Base-by-base conservation (phyloP, 2,113 vertebrate genomes). In the Pterocles burchelli region DNA sequence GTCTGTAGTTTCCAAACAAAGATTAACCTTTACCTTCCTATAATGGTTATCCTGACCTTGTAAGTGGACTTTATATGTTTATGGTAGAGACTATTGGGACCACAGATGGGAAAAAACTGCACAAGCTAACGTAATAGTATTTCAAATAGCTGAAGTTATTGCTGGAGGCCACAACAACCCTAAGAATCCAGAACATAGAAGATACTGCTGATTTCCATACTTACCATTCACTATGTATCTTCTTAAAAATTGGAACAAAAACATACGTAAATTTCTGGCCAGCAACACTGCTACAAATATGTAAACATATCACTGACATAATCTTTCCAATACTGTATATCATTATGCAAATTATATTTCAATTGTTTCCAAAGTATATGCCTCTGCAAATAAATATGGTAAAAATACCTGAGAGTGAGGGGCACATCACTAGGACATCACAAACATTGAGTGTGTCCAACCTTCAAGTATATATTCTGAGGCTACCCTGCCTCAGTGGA, bases 301-400 rank as follows among this genome's bases (percentile, higher is more conserved):
- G 29, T 26, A 97, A 96, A 97, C 63, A 80, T 91, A 96, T 82
- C 57, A 75, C 43, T 83, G 62, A 90, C 43, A 91, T 90, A 94
- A 94, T 96, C 52, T 87, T 68, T 83, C 85, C 61, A 89, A 46
- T 88, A 85, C 48, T 95, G 51, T 28, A 73, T 77, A 66, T 77
- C 36, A 85, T 95, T 70, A 88, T 28, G 48, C 6, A 61, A 95
- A 97, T 85, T 80, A 89, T 63, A 18, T 84, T 68, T 94, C 85
- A 77, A 75, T 73, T 96, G 33, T 95, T 96, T 96, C 89, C 76
- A 83, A 89, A 87, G 82, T 75, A 89, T 65, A 78, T 55, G 43
- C 57, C 12, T 70, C 59, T 87, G 61, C n/a, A 90, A 95, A 65
- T 34, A 95, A 74, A 54, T 26, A 61, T 8, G 58, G 82, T 14